phyloP scores from a whole-genome alignment of 2,797 vertebrate genomes.

The Mormyrops attenuatus region DNA sequence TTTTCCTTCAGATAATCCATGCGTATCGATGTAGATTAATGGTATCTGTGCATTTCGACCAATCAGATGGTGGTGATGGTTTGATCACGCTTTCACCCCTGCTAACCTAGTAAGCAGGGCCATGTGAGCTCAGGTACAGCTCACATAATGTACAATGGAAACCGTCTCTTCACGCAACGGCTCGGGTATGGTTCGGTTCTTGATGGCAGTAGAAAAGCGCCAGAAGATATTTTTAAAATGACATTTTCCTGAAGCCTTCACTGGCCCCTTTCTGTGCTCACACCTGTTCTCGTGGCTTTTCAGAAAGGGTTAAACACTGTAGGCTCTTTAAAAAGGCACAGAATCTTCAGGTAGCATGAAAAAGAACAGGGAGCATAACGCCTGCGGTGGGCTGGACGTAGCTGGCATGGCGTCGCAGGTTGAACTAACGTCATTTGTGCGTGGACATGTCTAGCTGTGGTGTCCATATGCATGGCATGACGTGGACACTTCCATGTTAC shows the following conservation, averaged over 20 bases:
- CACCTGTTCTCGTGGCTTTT: neutral
- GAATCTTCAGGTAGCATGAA: neutral
- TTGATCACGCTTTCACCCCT: neutral
- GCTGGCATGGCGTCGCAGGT: neutral
- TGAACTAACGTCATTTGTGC: slow-evolving; percentile 22
- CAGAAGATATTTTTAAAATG: neutral
- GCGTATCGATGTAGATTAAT: neutral
- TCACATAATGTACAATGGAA: neutral
- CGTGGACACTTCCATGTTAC: slow-evolving; percentile 17
- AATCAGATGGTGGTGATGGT: neutral
- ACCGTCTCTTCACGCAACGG: neutral
- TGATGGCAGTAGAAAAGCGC: neutral
- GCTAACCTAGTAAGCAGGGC: neutral
- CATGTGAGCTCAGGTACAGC: neutral
- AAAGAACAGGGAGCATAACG: neutral
- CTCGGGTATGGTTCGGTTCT: neutral
- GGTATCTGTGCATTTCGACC: neutral
- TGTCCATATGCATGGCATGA: slow-evolving; percentile 43
- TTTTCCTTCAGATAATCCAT: neutral
- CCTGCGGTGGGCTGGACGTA: neutral
- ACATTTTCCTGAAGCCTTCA: neutral
- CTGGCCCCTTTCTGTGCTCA: neutral
- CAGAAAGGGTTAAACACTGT: too few relatives aligned
- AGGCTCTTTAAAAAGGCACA: neutral
- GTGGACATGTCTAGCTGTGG: slow-evolving; percentile 23